A percentile compares a stretch with the other conserved stretches of the same genome.
phyloP scores from a whole-genome alignment of 2,888 invertebrate species.

The Ophioninae sp. region DNA sequence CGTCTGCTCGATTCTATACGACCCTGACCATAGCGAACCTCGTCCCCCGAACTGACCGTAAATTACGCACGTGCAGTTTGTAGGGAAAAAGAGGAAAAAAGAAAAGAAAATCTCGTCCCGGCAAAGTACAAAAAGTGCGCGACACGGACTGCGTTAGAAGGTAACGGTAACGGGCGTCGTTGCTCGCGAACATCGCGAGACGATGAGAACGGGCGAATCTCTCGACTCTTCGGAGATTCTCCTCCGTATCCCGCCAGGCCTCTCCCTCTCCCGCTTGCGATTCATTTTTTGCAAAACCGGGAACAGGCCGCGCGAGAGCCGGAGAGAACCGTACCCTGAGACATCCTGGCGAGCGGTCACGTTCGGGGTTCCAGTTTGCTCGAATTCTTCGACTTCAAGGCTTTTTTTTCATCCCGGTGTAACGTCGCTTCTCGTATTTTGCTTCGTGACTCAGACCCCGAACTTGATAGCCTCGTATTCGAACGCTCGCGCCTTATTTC shows the following conservation, averaged over 20 bases:
- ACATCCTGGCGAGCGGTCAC: conserved; percentile 60
- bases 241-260: conserved; percentile 29
- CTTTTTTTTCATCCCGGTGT: conserved; percentile 35
- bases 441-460: conserved; percentile 27
- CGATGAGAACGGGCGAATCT: conserved; percentile 43
- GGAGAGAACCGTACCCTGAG: conserved; percentile 46
- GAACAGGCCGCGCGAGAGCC: conserved; percentile 6
- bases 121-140: conserved; percentile 70
- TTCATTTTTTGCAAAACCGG: conserved; percentile 49
- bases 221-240: conserved; percentile 46
- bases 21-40: conserved; percentile 69
- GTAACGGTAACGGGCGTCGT: conserved; percentile 71
- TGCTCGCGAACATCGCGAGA: conserved; percentile 60
- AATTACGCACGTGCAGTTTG: conserved; percentile 67
- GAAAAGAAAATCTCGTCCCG: conserved; percentile 46
- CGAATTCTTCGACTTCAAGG: conserved; percentile 60
- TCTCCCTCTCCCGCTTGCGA: conserved; percentile 37
- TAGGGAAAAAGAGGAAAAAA: conserved; percentile 60
- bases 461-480: background rate
- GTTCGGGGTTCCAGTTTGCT: conserved; percentile 62
- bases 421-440: conserved; percentile 29
- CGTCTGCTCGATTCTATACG: conserved; percentile 57
- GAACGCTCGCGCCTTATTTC: background rate
- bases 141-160: conserved; percentile 71
- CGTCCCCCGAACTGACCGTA: conserved; percentile 65